Base-by-base conservation (phyloP, 2,888 invertebrate genomes). In the Campoplex capitator region DNA sequence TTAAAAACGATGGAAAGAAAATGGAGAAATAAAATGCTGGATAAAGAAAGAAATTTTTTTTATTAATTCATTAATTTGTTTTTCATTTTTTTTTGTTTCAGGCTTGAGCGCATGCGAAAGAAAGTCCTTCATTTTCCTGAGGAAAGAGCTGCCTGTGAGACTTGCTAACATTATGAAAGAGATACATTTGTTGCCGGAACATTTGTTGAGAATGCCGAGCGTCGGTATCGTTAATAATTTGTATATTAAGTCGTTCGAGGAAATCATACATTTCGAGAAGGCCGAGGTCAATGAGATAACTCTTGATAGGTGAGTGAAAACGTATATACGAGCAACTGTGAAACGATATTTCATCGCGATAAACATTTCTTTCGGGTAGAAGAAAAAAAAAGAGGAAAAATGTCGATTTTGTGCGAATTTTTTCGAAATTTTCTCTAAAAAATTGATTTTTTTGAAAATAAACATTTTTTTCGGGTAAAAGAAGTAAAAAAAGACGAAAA, bases 91-190 rank as follows among this genome's bases (percentile, higher is more conserved):
- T 56, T 0, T 28, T 58, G 13, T 96, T 96, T 54, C 95, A 98
- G 98, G 98, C 92, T 95, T 98, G 92, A 98, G 97, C 95, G 98
- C 98, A 28, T 98, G 98, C 93, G 98, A 99, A 94, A 96, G 97
- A 91, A 98, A 98, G 93, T 99, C 99, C 0, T 99, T 97, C 94
- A 96, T 98, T 90, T 99, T 99, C 94, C 96, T 99, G 7, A 96
- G 98, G 84, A 99, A 99, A 95, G 99, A 99, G 95, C 95, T 99
- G 84, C 99, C 99, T 11, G 99, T 99, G n/a, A 96, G 99, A 85
- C 95, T 99, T 93, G 99, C 99, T 77, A 99, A 99, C 94, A 99
- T 99, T 92, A 99, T 99, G 99, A 99, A 99, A 94, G 99, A 99
- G 95, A 99, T 99, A 94, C 98, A 98, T 75, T 95, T 99, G 58